Evolutionary conservation across 2,797 vertebrate genomes (phyloP).

Genomic region (Clamator glandarius): DNA sequence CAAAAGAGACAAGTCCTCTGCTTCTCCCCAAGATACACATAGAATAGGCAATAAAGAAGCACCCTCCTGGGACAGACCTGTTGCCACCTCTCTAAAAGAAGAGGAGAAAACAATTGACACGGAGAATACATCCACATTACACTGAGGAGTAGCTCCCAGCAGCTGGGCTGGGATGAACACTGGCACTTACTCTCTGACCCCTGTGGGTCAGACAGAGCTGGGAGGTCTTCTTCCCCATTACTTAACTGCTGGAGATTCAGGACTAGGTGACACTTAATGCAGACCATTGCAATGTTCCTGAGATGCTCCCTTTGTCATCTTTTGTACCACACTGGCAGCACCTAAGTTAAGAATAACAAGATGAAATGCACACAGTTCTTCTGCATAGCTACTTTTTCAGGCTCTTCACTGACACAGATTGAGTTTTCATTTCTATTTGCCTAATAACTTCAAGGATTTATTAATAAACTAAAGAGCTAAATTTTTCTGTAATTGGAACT

Average conservation of each 20-base stretch:
- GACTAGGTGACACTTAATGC: not conserved
- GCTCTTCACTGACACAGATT: not conserved
- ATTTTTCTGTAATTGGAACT: not conserved
- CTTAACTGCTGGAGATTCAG: not conserved
- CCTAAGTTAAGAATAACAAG: not conserved
- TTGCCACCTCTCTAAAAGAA: not conserved
- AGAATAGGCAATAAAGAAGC: not conserved
- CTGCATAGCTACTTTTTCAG: not conserved
- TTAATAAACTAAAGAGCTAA: not conserved
- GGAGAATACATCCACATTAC: not conserved
- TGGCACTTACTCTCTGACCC: not conserved
- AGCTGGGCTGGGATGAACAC: not conserved
- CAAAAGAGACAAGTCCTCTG: not conserved
- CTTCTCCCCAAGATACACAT: not conserved
- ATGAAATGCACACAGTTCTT: not conserved
- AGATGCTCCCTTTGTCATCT: not conserved
- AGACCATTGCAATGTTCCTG: not conserved
- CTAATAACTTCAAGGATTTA: not conserved
- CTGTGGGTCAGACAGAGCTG: not conserved
- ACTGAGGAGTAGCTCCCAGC: not conserved
- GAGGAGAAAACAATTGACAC: not conserved
- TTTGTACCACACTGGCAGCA: not conserved
- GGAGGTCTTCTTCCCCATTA: not conserved
- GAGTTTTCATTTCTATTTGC: not conserved
- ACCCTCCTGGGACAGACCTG: not conserved